Base-by-base conservation (phyloP, 2,113 vertebrate genomes). In the Suncus etruscus region DNA sequence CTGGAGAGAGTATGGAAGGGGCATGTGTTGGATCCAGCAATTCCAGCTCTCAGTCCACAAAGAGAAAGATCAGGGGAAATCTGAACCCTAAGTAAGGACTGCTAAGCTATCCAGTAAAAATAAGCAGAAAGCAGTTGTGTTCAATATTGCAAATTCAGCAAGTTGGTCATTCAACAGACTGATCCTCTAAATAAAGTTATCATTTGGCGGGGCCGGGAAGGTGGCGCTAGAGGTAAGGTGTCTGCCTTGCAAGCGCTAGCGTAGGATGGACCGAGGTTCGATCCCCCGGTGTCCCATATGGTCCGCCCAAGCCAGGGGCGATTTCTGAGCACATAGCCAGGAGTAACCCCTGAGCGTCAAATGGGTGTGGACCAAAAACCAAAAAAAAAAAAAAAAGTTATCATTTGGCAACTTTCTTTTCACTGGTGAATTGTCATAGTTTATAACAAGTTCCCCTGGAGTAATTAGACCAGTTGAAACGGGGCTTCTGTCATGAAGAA, bases 341-440 rank as follows among this genome's bases (percentile, higher is more conserved):
- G n/a, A n/a, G n/a, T n/a, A n/a, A n/a, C n/a, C n/a, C n/a, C n/a
- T n/a, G n/a, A n/a, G n/a, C n/a, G n/a, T n/a, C n/a, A n/a, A n/a
- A n/a, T n/a, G n/a, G n/a, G n/a, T n/a, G n/a, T n/a, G n/a, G n/a
- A n/a, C n/a, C n/a, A n/a, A n/a, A n/a, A n/a, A n/a, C n/a, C n/a
- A n/a, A n/a, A n/a, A n/a, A n/a, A n/a, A n/a, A n/a, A n/a, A n/a
- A n/a, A n/a, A n/a, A 39, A 82, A 74, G 61, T 82, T 48, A 80
- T 39, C 88, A 87, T 73, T 83, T 94, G 92, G 65, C 54, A 78
- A 20, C 65, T 91, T 78, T 81, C 48, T 82, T 94, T 92, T 80
- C 58, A 78, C 83, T 86, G 66, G 0, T 12, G 22, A 82, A 54
- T 77, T 54, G 39, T 70, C 70, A 51, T 77, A 25, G 24, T 83